Evolutionary conservation across 2,888 invertebrate species (phyloP), one percentile per base, ranked within the genome.

Genomic region (Auanema sp.): DNA sequence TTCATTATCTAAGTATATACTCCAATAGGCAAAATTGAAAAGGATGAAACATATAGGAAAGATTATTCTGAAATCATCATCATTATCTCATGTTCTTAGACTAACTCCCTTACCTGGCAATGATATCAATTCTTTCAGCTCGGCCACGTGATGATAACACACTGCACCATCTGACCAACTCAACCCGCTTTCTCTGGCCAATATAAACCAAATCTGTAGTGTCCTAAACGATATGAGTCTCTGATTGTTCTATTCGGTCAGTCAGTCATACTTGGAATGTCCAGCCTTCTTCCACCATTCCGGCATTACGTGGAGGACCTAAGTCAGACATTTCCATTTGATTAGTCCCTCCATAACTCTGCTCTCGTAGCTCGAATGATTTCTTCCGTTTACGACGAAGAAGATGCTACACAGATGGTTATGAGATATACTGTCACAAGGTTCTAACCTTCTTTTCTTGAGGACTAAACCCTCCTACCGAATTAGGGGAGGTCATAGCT

Each of bases 11-110:
- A 80, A 69, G 65, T 82, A 82, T 50, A 79, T 69, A 33, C 74
- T 76, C 83, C 83, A 83, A 58, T 83, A 83, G 55, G 79, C 81
- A 44, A 80, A 69, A 59, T 83, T 83, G 75, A 83, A 83, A 47
- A 80, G 51, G 25, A 79, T 68, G 63, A 83, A 83, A 33, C 79
- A 78, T 24, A 79, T 58, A 6, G 83, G 83, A 59, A 83, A 80
- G 21, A 83, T 70, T 56, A 82, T 76, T 62, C 82, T 79, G 70
- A 60, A 79, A 66, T n/a, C n/a, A n/a, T n/a, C n/a, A n/a, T n/a
- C n/a, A 41, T 42, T 21, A 6, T 6, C 24, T 41, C 11, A 64
- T 14, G 11, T 47, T 47, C 52, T 54, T 21, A 5, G 52, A 63
- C 49, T 52, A 21, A 42, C 10, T 43, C 1, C 50, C 21, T 10